A percentile compares a stretch with the other conserved stretches of the same genome.
Evolutionary conservation across 2,113 vertebrate genomes (phyloP).

Genomic region (Leucosticte australis): DNA sequence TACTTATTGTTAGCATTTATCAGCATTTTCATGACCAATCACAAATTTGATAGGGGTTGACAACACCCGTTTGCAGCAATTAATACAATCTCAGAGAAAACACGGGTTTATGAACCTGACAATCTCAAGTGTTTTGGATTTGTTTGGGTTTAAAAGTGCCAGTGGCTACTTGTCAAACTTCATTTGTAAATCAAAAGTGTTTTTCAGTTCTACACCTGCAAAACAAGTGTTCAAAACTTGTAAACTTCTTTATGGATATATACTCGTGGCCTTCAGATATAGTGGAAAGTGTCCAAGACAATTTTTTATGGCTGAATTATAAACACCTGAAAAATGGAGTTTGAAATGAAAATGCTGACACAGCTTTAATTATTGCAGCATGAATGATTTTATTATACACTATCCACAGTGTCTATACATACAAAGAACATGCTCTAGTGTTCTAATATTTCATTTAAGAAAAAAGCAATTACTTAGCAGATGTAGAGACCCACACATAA

Average conservation of each 20-base stretch:
- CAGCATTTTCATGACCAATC: neutral
- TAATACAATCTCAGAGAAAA: conserved; percentile 10
- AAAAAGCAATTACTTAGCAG: conserved; percentile 66
- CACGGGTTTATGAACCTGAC: neutral
- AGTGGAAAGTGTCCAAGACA: conserved; percentile 41
- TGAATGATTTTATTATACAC: conserved; percentile 64
- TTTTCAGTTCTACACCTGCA: conserved; percentile 59
- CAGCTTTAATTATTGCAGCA: conserved; percentile 59
- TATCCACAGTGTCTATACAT: conserved; percentile 32
- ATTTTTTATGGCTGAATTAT: conserved; percentile 54
- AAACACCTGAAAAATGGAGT: conserved; percentile 55
- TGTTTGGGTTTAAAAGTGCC: conserved; percentile 23
- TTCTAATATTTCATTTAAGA: conserved; percentile 60
- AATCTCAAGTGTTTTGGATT: conserved; percentile 16
- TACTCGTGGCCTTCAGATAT: conserved; percentile 7
- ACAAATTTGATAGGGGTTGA: conserved; percentile 6
- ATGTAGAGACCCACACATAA: conserved; percentile 49
- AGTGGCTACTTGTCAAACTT: conserved; percentile 32
- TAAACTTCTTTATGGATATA: conserved; percentile 37
- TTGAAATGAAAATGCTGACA: conserved; percentile 58
- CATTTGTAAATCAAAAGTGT: conserved; percentile 30
- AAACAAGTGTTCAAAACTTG: conserved; percentile 59
- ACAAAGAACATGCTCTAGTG: conserved; percentile 14
- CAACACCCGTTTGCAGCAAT: conserved; percentile 7
- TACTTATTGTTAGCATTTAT: neutral